phyloP scores from a whole-genome alignment of 2,888 invertebrate genomes.

The Abscondita cerata region DNA sequence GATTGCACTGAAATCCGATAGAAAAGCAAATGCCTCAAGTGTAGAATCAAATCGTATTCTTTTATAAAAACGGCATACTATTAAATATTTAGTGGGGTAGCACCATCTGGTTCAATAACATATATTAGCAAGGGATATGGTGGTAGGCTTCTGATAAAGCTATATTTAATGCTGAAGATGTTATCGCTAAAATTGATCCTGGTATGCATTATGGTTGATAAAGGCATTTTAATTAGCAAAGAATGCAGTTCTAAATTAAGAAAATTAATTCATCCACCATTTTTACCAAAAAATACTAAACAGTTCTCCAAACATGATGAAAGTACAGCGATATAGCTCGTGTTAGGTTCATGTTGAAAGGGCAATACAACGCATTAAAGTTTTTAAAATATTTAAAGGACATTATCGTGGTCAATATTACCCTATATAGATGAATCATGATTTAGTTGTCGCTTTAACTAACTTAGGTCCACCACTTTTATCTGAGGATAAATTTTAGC shows the following conservation, averaged over 20 bases:
- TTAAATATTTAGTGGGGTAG: not conserved
- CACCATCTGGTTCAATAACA: not conserved
- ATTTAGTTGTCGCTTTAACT: too few species aligned
- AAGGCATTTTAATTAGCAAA: not conserved
- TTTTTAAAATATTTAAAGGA: too few species aligned
- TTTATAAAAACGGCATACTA: not conserved
- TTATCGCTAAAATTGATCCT: not conserved
- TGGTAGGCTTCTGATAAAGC: not conserved
- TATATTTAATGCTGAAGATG: too few species aligned
- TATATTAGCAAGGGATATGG: not conserved
- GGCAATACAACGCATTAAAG: too few species aligned
- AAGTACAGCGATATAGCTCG: not conserved
- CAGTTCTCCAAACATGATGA: not conserved
- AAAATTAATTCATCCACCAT: not conserved
- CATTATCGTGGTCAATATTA: too few species aligned
- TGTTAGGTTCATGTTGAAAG: not conserved
- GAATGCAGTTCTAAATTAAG: not conserved
- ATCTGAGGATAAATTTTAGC: too few species aligned
- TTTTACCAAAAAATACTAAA: not conserved
- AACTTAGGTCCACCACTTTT: too few species aligned
- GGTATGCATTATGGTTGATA: constrained; percentile 3
- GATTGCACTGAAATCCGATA: not conserved
- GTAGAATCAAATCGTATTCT: not conserved
- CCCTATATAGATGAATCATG: too few species aligned
- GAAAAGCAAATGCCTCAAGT: not conserved